Evolutionary conservation across 2,113 vertebrate genomes (phyloP), one percentile per base, ranked within the genome.

Genomic region (Oreochromis aureus): DNA sequence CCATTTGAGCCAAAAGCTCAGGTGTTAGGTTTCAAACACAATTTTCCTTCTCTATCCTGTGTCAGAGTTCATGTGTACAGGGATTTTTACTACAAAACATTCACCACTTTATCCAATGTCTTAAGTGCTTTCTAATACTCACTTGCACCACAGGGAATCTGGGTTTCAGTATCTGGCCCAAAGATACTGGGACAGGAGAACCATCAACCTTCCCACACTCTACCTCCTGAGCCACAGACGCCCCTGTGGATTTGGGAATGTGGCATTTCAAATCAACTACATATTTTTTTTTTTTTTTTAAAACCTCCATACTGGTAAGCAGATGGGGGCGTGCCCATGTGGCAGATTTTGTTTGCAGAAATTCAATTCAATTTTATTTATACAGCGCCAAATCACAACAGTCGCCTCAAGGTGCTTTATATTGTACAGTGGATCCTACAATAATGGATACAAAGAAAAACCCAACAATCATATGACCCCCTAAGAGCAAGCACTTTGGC

Each of bases 191-290:
- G 39, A 44, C 66, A 0, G 34, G 63, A 69, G n/a, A 44, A 71
- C 6, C 12, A 44, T 24, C 5, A 61, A 61, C 30, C 58, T 61
- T 34, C 27, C 7, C 54, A 55, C 53, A 12, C 30, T 61, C 8
- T 71, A 16, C 36, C 36, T 44, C 66, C 0, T 1, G 36, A 10
- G n/a, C 12, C 11, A 71, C 63, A 39, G 34, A 22, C 0, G 0
- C 22, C 8, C 5, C 66, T 16, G 13, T 46, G 5, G n/a, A 4
- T 71, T 44, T 71, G 22, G 22, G 8, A 24, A 6, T 24, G n/a
- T 16, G 5, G 12, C 36, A 0, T 69, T 15, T 24, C 61, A 12
- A 66, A 5, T 66, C 0, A 7, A 66, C 2, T 34, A 18, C 22
- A 56, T 18, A 8, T 24, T 24, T 5, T 22, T 15, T 41, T 2